Evolutionary conservation across 2,113 vertebrate species (phyloP).

Genomic region (Gymnobelideus leadbeateri): DNA sequence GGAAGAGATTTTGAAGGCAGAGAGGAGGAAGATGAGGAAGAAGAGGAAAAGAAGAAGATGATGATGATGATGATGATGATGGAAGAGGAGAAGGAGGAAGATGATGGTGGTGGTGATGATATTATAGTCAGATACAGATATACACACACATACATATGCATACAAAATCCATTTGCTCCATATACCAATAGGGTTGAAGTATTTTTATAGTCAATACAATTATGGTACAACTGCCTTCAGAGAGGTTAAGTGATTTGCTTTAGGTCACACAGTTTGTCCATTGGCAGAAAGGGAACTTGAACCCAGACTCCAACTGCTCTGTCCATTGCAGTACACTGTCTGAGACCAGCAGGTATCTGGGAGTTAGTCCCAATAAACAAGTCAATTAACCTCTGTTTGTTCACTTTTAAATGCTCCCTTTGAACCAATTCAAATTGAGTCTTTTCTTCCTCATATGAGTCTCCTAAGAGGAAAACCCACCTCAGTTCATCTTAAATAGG

Average conservation of each 20-base stretch:
- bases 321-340: not conserved
- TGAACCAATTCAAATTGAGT: not conserved
- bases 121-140: not conserved
- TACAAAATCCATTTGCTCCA: not conserved
- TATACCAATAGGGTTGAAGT: not conserved
- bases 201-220: not conserved
- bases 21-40: not conserved
- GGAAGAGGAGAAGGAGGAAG: not conserved
- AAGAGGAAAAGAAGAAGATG: not conserved
- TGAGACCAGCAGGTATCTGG: not conserved
- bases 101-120: not conserved
- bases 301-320: not conserved
- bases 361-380: constrained; percentile 3
- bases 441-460: not conserved
- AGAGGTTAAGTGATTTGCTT: not conserved
- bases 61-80: too few relatives aligned
- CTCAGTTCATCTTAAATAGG: not conserved
- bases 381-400: not conserved
- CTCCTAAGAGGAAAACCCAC: not conserved
- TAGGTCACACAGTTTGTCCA: not conserved
- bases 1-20: too few relatives aligned
- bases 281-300: not conserved
- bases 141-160: not conserved
- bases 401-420: not conserved
- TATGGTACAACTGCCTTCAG: not conserved